Conservation (phyloP, 2,113 vertebrate genomes). For the Leuciscus idus region DNA sequence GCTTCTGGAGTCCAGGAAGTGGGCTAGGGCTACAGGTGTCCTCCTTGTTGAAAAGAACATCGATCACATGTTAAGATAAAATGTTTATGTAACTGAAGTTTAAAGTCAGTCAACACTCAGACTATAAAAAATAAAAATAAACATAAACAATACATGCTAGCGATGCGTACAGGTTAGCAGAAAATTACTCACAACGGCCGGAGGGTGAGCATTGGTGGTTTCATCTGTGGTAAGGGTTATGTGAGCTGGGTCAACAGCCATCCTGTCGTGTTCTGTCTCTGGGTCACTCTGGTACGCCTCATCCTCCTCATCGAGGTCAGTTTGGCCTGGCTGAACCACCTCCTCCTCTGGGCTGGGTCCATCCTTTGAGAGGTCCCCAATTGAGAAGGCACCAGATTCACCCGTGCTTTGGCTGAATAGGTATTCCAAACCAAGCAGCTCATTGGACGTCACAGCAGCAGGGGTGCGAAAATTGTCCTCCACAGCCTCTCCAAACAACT, state of each 20-base stretch:
- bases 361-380: no score
- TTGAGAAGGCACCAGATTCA: no score
- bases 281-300: constrained; percentile 28
- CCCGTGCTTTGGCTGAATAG: constrained; percentile 17
- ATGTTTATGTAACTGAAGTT: no score
- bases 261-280: constrained; percentile 30
- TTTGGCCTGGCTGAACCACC: constrained; percentile 23
- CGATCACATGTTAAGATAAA: constrained; percentile 6
- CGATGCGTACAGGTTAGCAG: no score
- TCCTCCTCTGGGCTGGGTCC: constrained; percentile 8
- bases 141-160: no score
- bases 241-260: no score
- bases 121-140: no score
- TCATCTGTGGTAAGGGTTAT: constrained; percentile 23
- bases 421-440: constrained; percentile 20
- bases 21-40: constrained; percentile 39
- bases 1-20: constrained; percentile 38
- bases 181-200: no score
- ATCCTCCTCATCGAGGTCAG: constrained; percentile 44
- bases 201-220: neutral
- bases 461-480: constrained; percentile 44
- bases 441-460: neutral
- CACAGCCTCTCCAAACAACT: constrained; percentile 38
- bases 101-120: no score
- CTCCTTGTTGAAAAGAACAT: constrained; percentile 39